Percentiles rank a stretch among this genome's conserved stretches.
These are phyloP conservation scores for Heterotilapia buettikoferi DNA, from an alignment of 2,113 vertebrate genomes.

Conservation along the genomic window DNA sequence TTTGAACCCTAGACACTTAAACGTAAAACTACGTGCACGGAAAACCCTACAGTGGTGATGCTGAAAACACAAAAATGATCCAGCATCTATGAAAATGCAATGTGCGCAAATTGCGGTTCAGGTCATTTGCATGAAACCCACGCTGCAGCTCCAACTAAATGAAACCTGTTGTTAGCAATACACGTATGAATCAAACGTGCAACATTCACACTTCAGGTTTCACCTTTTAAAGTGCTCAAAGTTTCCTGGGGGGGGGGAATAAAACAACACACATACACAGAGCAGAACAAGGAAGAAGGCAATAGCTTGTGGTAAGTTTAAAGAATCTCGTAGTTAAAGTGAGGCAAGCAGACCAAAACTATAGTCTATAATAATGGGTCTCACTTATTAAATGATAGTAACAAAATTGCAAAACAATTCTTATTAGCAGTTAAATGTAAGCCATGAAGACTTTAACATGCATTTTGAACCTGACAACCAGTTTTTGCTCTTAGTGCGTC, in stretches of 20 bases:
- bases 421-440: neutral
- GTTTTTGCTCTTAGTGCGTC: rapidly evolving
- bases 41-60: neutral
- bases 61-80: neutral
- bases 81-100: neutral
- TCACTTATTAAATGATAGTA: rapidly evolving
- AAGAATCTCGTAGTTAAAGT: neutral
- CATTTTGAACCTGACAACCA: neutral
- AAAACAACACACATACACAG: neutral
- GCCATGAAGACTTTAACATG: neutral
- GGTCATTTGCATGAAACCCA: neutral
- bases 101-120: neutral
- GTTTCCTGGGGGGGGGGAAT: neutral
- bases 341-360: neutral
- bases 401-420: neutral
- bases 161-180: neutral
- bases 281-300: neutral
- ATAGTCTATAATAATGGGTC: rapidly evolving
- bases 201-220: neutral
- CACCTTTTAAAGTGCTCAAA: neutral
- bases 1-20: neutral
- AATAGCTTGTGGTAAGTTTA: neutral
- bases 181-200: neutral
- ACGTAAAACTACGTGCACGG: neutral
- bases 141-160: neutral